Evolutionary conservation across 2,797 vertebrate species (phyloP).

Genomic region (Neostethus bicornis): DNA sequence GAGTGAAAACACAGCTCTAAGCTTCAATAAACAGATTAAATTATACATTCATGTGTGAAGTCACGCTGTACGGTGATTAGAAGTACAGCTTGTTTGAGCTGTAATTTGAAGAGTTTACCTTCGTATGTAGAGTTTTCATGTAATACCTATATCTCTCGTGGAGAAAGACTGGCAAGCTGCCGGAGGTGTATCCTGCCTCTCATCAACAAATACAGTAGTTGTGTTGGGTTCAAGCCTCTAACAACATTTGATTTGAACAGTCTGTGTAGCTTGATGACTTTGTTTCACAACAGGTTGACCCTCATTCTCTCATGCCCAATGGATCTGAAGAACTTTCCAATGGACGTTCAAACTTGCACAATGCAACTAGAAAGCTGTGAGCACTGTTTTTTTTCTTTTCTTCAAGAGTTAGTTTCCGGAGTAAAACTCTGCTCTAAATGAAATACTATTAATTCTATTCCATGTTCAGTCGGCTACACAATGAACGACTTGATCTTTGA

Average conservation of each 20-base stretch:
- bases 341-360: constrained; percentile 98
- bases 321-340: constrained; percentile 99
- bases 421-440: not conserved
- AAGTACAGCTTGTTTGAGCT: too few species aligned
- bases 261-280: constrained; percentile 4
- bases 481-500: constrained; percentile 99
- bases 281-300: constrained; percentile 83
- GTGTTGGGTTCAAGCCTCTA: too few species aligned
- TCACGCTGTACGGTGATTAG: too few species aligned
- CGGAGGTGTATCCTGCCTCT: too few species aligned
- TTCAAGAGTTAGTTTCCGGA: not conserved
- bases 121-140: too few species aligned
- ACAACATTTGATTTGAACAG: too few species aligned
- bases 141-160: too few species aligned
- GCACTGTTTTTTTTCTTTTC: constrained; percentile 48
- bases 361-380: constrained; percentile 99
- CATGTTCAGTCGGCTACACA: constrained; percentile 92
- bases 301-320: constrained; percentile 98
- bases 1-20: constrained; percentile 7
- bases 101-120: too few species aligned
- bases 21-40: constrained; percentile 26
- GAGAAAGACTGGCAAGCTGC: too few species aligned
- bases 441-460: not conserved
- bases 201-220: too few species aligned
- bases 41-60: constrained; percentile 4